Percentiles rank a stretch among this genome's conserved stretches.
phyloP scores from a whole-genome alignment of 2,888 invertebrate genomes.

The Priocnemis perturbator region DNA sequence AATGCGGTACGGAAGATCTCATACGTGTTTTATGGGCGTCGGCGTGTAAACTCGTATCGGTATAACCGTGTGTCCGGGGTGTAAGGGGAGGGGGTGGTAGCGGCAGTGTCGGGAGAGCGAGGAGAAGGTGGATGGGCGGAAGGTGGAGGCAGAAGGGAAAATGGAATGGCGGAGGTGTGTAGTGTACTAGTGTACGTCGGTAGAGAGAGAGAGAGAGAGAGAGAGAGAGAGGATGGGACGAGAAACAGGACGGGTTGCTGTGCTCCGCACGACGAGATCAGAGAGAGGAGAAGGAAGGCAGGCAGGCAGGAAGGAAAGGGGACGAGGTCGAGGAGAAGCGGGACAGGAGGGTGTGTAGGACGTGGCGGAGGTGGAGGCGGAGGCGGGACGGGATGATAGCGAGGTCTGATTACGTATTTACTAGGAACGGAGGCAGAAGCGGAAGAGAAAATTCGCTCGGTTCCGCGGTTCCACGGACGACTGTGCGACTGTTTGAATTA shows the following conservation, averaged over 20 bases:
- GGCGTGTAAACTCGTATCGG: constrained; percentile 63
- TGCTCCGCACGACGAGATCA: constrained; percentile 19
- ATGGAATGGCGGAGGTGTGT: constrained; percentile 36
- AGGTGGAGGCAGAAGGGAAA: constrained; percentile 15
- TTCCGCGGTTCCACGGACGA: constrained; percentile 68
- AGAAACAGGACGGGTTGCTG: constrained; percentile 45
- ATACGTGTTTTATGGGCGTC: constrained; percentile 59
- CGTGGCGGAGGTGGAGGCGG: constrained; percentile 9
- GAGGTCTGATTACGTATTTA: constrained; percentile 75
- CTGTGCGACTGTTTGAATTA: constrained; percentile 74
- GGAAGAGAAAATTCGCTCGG: constrained; percentile 73
- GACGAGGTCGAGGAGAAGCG: constrained; percentile 20
- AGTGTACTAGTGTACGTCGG: too few relatives aligned
- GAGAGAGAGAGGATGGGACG: constrained; percentile 40
- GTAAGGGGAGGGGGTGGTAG: constrained; percentile 14
- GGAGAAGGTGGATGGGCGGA: constrained; percentile 26
- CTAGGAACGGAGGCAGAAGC: constrained; percentile 67
- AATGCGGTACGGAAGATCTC: constrained; percentile 61
- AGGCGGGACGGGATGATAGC: constrained; percentile 58
- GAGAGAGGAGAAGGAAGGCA: constrained; percentile 12
- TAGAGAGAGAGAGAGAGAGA: constrained; percentile 37
- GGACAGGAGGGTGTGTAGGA: not conserved
- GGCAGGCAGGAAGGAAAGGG: not conserved
- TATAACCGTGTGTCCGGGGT: constrained; percentile 39
- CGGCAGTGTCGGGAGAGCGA: constrained; percentile 23